Conservation (phyloP, 2,888 invertebrate species). For the Bhutanitis thaidina region DNA sequence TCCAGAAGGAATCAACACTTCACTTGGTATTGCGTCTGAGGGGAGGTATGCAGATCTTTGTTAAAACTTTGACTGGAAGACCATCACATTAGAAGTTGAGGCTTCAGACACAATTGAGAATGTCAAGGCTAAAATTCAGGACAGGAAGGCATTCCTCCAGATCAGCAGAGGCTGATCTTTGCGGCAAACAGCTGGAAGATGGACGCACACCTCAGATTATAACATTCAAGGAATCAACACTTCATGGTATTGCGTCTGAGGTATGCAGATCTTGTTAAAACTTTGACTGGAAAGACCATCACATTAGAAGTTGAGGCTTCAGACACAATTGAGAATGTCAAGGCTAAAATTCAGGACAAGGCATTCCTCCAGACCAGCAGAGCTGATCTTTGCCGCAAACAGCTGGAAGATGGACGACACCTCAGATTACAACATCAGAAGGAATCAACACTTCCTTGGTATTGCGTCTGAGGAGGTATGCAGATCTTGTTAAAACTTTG, state of each 20-base stretch:
- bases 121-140: constrained; percentile 14
- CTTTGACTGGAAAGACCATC: constrained; percentile 23
- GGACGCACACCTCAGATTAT: constrained; percentile 13
- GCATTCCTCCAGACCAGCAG: constrained; percentile 26
- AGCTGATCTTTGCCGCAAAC: constrained; percentile 26
- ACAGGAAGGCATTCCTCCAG: constrained; percentile 15
- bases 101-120: constrained; percentile 15
- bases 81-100: constrained; percentile 10
- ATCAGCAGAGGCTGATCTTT: constrained; percentile 16
- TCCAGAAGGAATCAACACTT: constrained; percentile 87
- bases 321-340: constrained; percentile 26
- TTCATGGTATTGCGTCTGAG: constrained; percentile 19
- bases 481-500: constrained; percentile 25
- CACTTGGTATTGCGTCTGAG: constrained; percentile 67
- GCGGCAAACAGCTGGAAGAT: constrained; percentile 16
- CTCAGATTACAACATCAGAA: constrained; percentile 27
- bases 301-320: constrained; percentile 25
- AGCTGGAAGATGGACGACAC: constrained; percentile 25
- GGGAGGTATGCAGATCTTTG: constrained; percentile 15
- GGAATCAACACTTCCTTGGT: constrained; percentile 25
- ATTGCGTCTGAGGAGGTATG: constrained; percentile 26
- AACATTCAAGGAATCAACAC: constrained; percentile 17
- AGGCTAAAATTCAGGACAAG: constrained; percentile 27
- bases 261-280: background rate
- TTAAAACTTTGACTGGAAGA: constrained; percentile 15